Percentiles rank a stretch among this genome's conserved stretches.
These are phyloP conservation scores for Phalloptychus januarius DNA, from an alignment of 2,797 vertebrate species.

Conservation along the genomic window DNA sequence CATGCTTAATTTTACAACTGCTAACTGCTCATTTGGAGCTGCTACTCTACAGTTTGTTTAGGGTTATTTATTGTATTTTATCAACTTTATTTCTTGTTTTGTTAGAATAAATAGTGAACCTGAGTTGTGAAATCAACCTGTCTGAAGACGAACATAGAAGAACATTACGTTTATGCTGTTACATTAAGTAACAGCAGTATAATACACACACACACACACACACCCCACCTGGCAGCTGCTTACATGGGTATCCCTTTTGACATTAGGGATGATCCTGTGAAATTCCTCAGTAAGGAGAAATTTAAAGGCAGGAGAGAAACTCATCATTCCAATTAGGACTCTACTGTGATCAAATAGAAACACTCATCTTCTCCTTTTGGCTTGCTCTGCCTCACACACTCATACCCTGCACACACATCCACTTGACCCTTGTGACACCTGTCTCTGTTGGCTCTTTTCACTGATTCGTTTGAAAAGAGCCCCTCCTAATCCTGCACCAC, in stretches of 20 bases:
- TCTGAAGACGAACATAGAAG: too few relatives aligned
- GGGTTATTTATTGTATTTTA: too few relatives aligned
- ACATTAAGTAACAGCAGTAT: not conserved
- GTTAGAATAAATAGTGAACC: too few relatives aligned
- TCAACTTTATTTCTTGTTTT: too few relatives aligned
- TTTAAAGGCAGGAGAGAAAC: conserved; percentile 25
- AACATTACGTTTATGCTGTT: not conserved
- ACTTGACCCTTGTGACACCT: conserved; percentile 50
- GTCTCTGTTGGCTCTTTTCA: conserved; percentile 57
- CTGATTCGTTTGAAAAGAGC: conserved; percentile 38
- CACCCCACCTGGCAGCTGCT: not conserved
- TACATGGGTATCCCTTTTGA: not conserved
- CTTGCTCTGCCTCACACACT: conserved; percentile 18
- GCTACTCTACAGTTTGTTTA: too few relatives aligned
- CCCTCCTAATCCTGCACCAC: conserved; percentile 36
- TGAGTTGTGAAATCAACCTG: too few relatives aligned
- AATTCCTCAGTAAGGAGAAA: not conserved
- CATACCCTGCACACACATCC: conserved; percentile 2
- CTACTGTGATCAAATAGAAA: conserved; percentile 59
- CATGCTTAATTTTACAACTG: too few relatives aligned
- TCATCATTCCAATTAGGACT: conserved; percentile 49
- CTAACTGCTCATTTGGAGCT: too few relatives aligned
- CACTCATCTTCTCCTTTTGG: conserved; percentile 20
- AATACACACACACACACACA: not conserved
- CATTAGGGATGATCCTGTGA: not conserved